Evolutionary conservation across 1,140 invertebrate genomes (phyloP).

Genomic region (Atta colombica): DNA sequence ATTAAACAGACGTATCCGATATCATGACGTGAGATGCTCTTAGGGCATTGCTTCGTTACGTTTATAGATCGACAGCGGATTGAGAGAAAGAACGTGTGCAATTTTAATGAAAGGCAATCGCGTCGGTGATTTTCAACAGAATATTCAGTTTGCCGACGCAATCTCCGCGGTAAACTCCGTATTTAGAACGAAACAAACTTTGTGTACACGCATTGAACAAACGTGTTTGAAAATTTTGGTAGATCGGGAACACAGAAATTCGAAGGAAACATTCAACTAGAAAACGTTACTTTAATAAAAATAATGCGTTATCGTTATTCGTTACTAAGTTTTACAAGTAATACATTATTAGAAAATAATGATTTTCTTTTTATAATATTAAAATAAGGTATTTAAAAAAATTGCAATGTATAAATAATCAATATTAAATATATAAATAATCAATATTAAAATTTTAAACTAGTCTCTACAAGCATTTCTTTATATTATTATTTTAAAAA

Average conservation of each 20-base stretch:
- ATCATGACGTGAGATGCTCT: not conserved
- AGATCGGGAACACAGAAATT: not conserved
- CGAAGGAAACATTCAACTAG: not conserved
- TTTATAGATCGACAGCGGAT: conserved; percentile 38
- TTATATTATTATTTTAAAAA: no score
- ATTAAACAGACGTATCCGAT: conserved; percentile 17
- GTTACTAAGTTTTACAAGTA: no score
- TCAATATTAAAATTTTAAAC: no score
- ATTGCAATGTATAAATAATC: no score
- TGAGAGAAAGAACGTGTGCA: conserved; percentile 39
- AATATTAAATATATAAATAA: no score
- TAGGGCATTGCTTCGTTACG: conserved; percentile 1
- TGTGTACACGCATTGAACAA: not conserved
- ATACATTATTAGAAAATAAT: no score
- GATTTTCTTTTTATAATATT: no score
- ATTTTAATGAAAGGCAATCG: conserved; percentile 47
- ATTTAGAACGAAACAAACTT: conserved; percentile 28
- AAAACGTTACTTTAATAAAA: no score
- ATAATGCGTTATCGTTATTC: no score
- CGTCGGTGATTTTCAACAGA: conserved; percentile 27
- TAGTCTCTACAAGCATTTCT: no score
- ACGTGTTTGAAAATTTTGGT: conserved; percentile 23
- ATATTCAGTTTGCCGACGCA: conserved; percentile 39
- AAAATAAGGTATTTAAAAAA: no score
- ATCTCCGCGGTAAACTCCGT: not conserved